Evolutionary conservation across 2,113 vertebrate species (phyloP).

Genomic region (Cinclus cinclus): DNA sequence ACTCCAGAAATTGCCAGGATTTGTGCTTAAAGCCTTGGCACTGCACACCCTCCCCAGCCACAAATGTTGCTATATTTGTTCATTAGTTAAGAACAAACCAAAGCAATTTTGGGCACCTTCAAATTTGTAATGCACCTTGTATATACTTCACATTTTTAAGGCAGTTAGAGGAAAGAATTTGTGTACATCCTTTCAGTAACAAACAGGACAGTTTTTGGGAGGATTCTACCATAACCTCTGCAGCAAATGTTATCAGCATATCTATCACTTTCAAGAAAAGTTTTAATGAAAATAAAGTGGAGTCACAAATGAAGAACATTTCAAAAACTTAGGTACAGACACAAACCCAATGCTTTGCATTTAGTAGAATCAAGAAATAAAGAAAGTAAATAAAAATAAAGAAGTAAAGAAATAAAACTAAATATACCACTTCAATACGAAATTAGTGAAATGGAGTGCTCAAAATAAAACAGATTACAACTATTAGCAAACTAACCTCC

Average conservation of each 20-base stretch:
- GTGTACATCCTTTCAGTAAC: neutral
- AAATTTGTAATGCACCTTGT: neutral
- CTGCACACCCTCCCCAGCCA: neutral
- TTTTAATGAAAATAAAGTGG: neutral
- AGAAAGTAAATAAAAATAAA: too few relatives aligned
- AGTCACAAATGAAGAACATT: neutral
- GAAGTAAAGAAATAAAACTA: neutral
- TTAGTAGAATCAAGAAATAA: neutral
- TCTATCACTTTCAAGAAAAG: neutral
- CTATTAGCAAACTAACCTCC: slow-evolving; percentile 80
- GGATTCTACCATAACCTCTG: neutral
- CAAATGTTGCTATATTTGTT: neutral
- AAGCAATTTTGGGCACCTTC: neutral
- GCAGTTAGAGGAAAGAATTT: neutral
- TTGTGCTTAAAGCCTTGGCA: neutral
- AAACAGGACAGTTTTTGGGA: neutral
- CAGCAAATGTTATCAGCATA: neutral
- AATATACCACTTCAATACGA: neutral
- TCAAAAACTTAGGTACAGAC: neutral
- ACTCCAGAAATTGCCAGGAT: neutral
- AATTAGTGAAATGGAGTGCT: neutral
- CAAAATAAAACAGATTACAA: neutral
- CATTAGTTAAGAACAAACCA: neutral
- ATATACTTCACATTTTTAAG: neutral
- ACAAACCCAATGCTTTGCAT: neutral